These are phyloP conservation scores for Heliothis peltigera DNA, from an alignment of 2,888 invertebrate genomes.

Conservation along the genomic window DNA sequence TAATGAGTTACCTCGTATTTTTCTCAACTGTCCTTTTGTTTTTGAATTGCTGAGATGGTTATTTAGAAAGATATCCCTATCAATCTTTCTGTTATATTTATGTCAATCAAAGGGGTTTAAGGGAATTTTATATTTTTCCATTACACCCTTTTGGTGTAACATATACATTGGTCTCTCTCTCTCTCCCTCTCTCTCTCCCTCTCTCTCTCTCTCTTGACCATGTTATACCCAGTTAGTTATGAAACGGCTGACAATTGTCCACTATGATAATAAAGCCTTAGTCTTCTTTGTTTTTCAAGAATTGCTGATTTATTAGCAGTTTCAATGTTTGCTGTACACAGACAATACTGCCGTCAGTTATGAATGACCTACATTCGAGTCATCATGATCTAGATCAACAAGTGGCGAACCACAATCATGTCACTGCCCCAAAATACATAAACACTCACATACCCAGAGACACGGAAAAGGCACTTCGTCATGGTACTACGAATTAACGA, in stretches of 20 bases:
- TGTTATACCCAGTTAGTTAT: not conserved
- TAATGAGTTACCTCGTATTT: constrained; percentile 24
- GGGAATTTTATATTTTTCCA: not conserved
- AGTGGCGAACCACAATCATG: constrained; percentile 32
- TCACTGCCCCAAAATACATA: not conserved
- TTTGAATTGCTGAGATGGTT: constrained; percentile 6
- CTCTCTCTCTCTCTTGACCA: not conserved
- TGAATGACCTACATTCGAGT: constrained; percentile 44
- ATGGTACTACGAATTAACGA: not conserved
- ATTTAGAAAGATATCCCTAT: not conserved
- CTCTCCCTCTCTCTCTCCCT: not conserved
- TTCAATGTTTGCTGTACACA: constrained; percentile 18
- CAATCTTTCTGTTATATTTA: constrained; percentile 17
- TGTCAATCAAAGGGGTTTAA: constrained; percentile 20
- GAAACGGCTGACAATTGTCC: not conserved
- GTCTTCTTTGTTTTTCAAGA: constrained; percentile 28
- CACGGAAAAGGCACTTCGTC: not conserved
- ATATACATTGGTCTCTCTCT: not conserved
- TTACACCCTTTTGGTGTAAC: not conserved
- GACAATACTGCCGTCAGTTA: constrained; percentile 30
- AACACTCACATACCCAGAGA: not conserved
- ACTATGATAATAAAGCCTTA: not conserved
- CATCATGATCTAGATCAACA: constrained; percentile 49
- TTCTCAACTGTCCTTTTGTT: constrained; percentile 10
- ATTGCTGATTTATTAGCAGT: constrained; percentile 16